A percentile compares a stretch with the other conserved stretches of the same genome.
Conservation (phyloP, 35 echinoderm and acorn worm species). For the Anneissia japonica region DNA sequence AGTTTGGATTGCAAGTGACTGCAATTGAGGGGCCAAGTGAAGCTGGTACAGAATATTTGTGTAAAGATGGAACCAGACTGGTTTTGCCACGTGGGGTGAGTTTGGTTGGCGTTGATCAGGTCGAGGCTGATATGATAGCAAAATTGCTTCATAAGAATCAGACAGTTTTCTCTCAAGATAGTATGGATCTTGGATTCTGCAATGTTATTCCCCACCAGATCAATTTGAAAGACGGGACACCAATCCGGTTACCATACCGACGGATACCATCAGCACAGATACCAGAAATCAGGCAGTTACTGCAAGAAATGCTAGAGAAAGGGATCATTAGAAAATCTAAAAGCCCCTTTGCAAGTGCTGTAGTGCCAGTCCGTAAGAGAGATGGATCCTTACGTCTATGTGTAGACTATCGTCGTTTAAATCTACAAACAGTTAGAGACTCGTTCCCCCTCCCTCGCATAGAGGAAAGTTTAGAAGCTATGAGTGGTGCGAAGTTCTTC, state of each 20-base stretch:
- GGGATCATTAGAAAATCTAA: not conserved
- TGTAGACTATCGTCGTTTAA: constrained; percentile 47
- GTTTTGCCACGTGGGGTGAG: no score
- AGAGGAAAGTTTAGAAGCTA: constrained; percentile 45
- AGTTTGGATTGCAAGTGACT: no score
- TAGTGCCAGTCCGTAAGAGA: constrained; percentile 24
- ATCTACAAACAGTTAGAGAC: constrained; percentile 3
- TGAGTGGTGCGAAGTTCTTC: constrained; percentile 30
- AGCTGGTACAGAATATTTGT: no score
- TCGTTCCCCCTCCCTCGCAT: constrained; percentile 33
- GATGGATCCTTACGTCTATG: constrained; percentile 36
- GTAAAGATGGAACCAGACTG: no score
- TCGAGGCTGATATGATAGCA: no score
- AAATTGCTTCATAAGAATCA: no score
- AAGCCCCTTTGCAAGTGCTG: not conserved
- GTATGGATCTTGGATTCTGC: no score
- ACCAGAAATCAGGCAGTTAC: not conserved
- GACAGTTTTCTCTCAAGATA: no score
- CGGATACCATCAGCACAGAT: not conserved
- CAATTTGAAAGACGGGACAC: no score
- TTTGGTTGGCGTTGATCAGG: no score
- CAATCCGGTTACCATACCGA: not conserved
- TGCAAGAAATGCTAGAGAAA: not conserved
- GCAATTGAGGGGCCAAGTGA: no score
- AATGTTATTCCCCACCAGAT: no score